Base-by-base conservation (phyloP, 2,888 invertebrate species). In the Tanypteryx hageni region DNA sequence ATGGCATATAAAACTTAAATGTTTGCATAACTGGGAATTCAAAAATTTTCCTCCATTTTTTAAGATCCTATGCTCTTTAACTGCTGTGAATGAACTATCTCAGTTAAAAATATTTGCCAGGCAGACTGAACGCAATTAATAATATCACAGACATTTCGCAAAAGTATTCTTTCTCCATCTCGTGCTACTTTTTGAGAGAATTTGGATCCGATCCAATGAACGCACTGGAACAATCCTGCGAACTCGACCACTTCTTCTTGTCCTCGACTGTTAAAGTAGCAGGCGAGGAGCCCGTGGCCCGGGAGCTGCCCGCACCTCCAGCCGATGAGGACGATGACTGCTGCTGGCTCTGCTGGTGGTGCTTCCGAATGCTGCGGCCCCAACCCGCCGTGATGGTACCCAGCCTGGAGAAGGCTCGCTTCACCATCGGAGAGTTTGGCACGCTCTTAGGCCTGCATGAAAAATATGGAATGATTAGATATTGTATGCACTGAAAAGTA, bases 401-500 rank as follows among this genome's bases (percentile, higher is more conserved):
- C 93, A 98, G 95, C 27, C 98, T 96, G n/a, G 98, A 98, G 95
- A 98, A 98, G 0, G 98, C 98, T 57, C 98, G 96, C 95, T 98
- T 98, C 93, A 98, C 98, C 98, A 98, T 98, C 59, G 98, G 98
- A 83, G 98, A 98, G 94, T 98, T 98, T 58, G 98, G 98, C 93
- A 98, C 98, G 95, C 98, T 98, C 96, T 98, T 98, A 93, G 98
- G 98, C 94, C 98, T 97, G 95, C 93, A 95, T 94, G 94, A 61
- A 82, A 86, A 89, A 86, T 59, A 31, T n/a, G 68, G 44, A 56
- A 56, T 16, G 13, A n/a, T 44, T 0, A 83, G 31, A 56, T 83
- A 0, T 27, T 81, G 1, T 44, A 44, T 44, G 44, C 44, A 44
- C 44, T 44, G 44, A 44, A 44, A 44, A 44, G 1, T 44, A 44